Base-by-base conservation (phyloP, 2,797 vertebrate species). In the Paedocypris micromegethes region DNA sequence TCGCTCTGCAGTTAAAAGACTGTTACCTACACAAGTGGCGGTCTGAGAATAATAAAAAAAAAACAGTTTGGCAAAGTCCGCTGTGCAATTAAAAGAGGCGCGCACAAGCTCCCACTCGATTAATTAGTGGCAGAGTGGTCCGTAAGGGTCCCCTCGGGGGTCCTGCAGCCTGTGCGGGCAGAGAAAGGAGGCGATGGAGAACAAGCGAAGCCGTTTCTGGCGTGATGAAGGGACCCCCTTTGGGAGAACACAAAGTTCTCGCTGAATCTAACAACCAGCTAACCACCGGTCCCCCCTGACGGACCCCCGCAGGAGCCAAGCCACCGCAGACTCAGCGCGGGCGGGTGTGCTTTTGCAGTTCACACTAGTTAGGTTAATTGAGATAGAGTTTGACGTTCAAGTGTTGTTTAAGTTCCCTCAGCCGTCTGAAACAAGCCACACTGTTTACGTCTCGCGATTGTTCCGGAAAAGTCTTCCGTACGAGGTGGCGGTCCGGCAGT, bases 1-100 rank as follows among this genome's bases (percentile, higher is more conserved):
- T 84, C 80, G 68, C 85, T 84, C 85, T 82, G 83, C 87, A 82
- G 87, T 91, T 86, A 91, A 91, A 90, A 91, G 90, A 91, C 88
- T 87, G 85, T 83, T 86, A 88, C 85, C 82, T 90, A 84, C 85
- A 82, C 79, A 88, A 89, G 85, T 84, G 68, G 75, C 76, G 71
- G 78, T 77, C 82, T 66, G 84, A 79, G 71, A 60, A 66, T 23
- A 23, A 23, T 23, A 23, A 23, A 23, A 23, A 23, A 87, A 83
- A 86, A 83, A 82, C 69, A 38, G 77, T 81, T 85, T 88, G 87
- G 84, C 83, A 80, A 83, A 82, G 83, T 87, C 79, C 58, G 79
- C 37, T 72, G 81, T 82, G 89, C 86, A 90, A 90, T 87, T 88
- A 90, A 83, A 70, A 47, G 78, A 84, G 84, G 80, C 77, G 75